Conservation (phyloP, 2,797 vertebrate genomes). For the Apogon hyalosoma region DNA sequence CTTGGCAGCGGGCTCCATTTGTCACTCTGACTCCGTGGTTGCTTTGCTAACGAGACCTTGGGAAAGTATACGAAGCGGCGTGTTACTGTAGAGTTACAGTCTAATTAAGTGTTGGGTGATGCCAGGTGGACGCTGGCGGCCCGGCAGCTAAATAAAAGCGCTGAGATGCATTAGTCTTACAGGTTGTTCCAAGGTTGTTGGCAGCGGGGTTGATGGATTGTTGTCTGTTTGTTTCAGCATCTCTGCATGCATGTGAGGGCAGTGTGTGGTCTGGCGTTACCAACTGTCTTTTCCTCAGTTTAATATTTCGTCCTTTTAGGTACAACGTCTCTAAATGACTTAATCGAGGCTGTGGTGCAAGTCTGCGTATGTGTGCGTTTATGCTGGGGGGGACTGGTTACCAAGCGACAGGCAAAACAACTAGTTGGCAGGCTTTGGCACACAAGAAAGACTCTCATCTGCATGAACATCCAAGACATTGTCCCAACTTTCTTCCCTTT, state of each 20-base stretch:
- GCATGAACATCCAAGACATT: conserved; percentile 36
- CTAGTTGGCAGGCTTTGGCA: conserved; percentile 18
- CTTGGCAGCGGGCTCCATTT: conserved; percentile 27
- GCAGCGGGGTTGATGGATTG: not conserved
- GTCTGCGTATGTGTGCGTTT: conserved; percentile 6
- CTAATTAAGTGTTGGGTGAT: conserved; percentile 45
- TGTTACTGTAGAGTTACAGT: conserved; percentile 25
- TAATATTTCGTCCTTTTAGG: not conserved
- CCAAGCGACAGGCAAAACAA: conserved; percentile 43
- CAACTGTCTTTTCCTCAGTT: not conserved
- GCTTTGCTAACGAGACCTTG: conserved; percentile 47
- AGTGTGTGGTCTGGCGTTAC: not conserved
- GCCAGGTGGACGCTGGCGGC: conserved; percentile 43
- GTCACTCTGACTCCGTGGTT: conserved; percentile 5
- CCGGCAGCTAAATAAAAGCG: conserved; percentile 31
- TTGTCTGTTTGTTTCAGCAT: conserved; percentile 16
- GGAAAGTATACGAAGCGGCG: conserved; percentile 28
- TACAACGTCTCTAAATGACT: conserved; percentile 25
- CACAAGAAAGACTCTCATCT: conserved; percentile 32
- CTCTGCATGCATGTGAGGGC: not conserved
- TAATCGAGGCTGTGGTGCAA: not conserved
- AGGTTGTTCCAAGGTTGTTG: conserved; percentile 34
- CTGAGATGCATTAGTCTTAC: conserved; percentile 17
- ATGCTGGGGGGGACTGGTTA: conserved; percentile 23
- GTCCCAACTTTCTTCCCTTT: conserved; percentile 38